Base-by-base conservation (phyloP, 2,113 vertebrate genomes). In the Lanius collurio region DNA sequence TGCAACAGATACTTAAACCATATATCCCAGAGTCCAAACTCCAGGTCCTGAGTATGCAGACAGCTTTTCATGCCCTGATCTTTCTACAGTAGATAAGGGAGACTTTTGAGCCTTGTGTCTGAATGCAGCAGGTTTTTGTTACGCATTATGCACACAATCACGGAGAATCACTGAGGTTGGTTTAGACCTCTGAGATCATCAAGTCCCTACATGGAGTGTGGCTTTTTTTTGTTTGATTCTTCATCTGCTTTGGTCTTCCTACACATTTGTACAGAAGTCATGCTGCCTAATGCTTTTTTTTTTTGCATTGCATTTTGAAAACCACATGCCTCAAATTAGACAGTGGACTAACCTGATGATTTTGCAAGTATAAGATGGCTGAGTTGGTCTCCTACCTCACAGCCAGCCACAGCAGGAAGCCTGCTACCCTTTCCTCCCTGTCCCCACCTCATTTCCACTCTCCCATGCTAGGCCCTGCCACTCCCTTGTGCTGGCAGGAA, bases 341-440 rank as follows among this genome's bases (percentile, higher is more conserved):
- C 1, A 4, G 23, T 13, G 24, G 20, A 22, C 20, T 65, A 83
- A 41, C 19, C 31, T 23, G 26, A 46, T 50, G 20, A 11, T 69
- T 86, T 63, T 59, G 28, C 46, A 74, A 23, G 10, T 7, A 1
- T 14, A 17, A 75, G 4, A 37, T 1, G 4, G 10, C 37, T 18
- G 24, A 65, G 30, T 3, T 1, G 0, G 17, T 26, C n/a, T 49
- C 30, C 6, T 6, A 23, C 4, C 23, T 50, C 30, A 9, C 11
- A 14, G 28, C 2, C 37, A 69, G 50, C 11, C 17, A 15, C 27
- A 65, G 49, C 31, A 76, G 46, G 63, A 90, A 92, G 22, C 33
- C 23, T 81, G 15, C 30, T 27, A 17, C 12, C 16, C 39, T 37
- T 31, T n/a, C n/a, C 16, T 62, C 56, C 22, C n/a, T 15, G 53